Evolutionary conservation across 2,888 invertebrate species (phyloP).

Genomic region (Schizaphis graminum): DNA sequence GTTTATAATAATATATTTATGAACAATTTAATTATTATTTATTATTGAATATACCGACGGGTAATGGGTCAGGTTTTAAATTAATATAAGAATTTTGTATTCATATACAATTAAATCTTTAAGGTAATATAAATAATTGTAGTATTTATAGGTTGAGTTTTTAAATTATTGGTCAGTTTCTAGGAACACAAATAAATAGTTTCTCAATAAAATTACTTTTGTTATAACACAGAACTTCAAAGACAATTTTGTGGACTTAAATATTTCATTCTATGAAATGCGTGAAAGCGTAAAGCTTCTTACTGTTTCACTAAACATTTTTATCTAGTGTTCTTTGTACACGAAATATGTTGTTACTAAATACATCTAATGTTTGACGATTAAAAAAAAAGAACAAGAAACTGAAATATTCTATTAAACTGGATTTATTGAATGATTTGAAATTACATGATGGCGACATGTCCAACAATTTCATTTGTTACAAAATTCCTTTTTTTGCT

Average conservation of each 20-base stretch:
- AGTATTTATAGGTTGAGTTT: neutral
- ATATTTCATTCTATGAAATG: neutral
- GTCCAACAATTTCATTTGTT: neutral
- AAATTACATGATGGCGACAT: neutral
- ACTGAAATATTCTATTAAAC: neutral
- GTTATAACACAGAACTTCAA: neutral
- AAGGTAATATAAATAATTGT: neutral
- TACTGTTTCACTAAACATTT: neutral
- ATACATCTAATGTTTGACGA: neutral
- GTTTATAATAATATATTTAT: neutral
- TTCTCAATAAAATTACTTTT: neutral
- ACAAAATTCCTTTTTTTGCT: neutral
- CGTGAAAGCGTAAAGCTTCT: neutral
- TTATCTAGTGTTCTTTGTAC: neutral
- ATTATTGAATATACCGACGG: neutral
- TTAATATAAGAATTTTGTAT: neutral
- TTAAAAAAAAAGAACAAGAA: neutral
- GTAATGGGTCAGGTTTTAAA: neutral
- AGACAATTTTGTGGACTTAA: neutral
- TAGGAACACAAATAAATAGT: neutral
- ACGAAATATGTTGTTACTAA: neutral
- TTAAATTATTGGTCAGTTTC: neutral
- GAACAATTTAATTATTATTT: neutral
- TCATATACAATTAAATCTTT: neutral
- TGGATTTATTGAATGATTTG: neutral